phyloP scores from a whole-genome alignment of 2,888 invertebrate genomes.

The Mellilla xanthometata region DNA sequence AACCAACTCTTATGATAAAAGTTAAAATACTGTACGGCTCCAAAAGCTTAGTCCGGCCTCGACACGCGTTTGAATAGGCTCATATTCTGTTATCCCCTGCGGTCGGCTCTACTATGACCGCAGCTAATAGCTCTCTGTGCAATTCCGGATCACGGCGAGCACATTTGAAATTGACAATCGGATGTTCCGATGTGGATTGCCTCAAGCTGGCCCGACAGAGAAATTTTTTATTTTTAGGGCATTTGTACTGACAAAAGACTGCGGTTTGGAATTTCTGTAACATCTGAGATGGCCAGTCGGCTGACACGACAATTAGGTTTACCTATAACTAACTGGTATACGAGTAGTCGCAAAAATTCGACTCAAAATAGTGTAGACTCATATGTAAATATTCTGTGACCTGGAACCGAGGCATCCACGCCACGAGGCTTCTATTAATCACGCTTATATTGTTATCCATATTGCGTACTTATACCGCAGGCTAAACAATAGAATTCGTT shows the following conservation, averaged over 20 bases:
- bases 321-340: too few species aligned
- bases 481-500: conserved; percentile 51
- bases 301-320: too few species aligned
- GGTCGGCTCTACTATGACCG: not conserved
- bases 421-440: conserved; percentile 10
- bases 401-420: conserved; percentile 1
- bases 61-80: not conserved
- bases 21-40: too few species aligned
- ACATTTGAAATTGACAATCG: not conserved
- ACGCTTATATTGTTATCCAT: conserved; percentile 18
- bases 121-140: not conserved
- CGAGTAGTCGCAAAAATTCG: not conserved
- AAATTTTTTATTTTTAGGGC: too few species aligned
- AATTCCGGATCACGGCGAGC: not conserved
- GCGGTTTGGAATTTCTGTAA: too few species aligned
- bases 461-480: conserved; percentile 24
- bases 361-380: conserved; percentile 3
- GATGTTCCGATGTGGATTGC: not conserved
- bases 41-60: too few species aligned
- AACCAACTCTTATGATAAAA: too few species aligned
- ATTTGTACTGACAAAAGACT: too few species aligned
- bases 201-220: too few species aligned
- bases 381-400: conserved; percentile 1
- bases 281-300: too few species aligned
- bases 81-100: not conserved